Percentiles rank a stretch among this genome's conserved stretches.
phyloP scores from a whole-genome alignment of 2,113 vertebrate genomes.

The Thalassoma bifasciatum region DNA sequence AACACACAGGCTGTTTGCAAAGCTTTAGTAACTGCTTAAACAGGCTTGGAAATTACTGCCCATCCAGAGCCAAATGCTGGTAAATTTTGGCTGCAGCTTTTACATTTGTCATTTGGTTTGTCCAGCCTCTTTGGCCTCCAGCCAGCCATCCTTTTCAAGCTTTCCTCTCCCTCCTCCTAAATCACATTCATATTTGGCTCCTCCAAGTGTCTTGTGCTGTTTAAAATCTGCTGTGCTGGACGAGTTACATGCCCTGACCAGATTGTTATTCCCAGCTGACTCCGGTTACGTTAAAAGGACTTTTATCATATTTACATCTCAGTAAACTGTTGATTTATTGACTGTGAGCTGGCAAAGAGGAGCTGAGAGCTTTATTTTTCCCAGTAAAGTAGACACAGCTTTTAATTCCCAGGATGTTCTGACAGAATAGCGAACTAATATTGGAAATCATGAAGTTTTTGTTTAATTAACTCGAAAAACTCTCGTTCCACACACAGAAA shows the following conservation, averaged over 20 bases:
- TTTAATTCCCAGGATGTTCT: background rate
- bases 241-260: conserved; percentile 3
- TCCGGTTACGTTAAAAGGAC: background rate
- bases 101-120: conserved; percentile 20
- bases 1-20: conserved; percentile 50
- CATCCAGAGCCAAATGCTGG: conserved; percentile 29
- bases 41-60: conserved; percentile 29
- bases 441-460: background rate
- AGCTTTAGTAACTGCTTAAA: conserved; percentile 53
- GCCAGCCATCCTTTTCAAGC: conserved; percentile 4
- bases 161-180: background rate
- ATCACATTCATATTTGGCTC: conserved; percentile 14
- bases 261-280: conserved; percentile 3
- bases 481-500: background rate
- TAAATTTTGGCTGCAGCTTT: conserved; percentile 30
- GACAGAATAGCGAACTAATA: background rate
- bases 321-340: background rate
- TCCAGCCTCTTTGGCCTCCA: background rate
- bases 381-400: background rate
- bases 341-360: background rate
- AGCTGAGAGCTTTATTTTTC: background rate
- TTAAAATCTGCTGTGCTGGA: conserved; percentile 8
- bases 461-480: background rate
- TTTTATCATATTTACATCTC: background rate
- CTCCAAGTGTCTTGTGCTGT: conserved; percentile 8